Conservation (phyloP, 2,888 invertebrate genomes). For the Hymenopus coronatus region DNA sequence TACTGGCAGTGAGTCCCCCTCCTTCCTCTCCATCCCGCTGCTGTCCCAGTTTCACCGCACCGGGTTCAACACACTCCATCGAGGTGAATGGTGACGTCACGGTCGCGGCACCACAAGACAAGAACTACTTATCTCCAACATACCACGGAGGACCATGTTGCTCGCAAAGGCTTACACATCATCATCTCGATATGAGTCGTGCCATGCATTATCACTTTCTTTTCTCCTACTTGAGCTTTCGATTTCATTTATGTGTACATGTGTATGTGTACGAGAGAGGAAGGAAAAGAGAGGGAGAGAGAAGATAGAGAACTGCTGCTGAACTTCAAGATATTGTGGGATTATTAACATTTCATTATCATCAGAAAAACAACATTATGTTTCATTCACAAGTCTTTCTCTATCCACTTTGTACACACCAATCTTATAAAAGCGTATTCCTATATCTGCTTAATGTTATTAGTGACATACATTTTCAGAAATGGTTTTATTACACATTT, state of each 20-base stretch:
- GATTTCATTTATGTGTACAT: neutral
- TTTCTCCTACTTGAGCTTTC: neutral
- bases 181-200: neutral
- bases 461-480: no score
- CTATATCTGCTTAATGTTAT: no score
- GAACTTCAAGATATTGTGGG: no score
- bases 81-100: slow-evolving; percentile 41
- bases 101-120: neutral
- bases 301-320: no score
- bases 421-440: no score
- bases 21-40: neutral
- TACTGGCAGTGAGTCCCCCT: neutral
- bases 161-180: neutral
- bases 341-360: no score
- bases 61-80: slow-evolving; percentile 44
- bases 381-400: no score
- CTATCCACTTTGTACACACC: no score
- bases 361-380: no score
- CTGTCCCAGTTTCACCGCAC: slow-evolving; percentile 41
- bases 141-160: neutral
- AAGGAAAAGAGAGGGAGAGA: no score
- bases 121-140: neutral
- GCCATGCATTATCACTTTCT: neutral
- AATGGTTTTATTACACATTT: no score
- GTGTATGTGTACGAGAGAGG: neutral